These are phyloP conservation scores for Zosterops lateralis DNA, from an alignment of 2,113 vertebrate species.

Conservation along the genomic window DNA sequence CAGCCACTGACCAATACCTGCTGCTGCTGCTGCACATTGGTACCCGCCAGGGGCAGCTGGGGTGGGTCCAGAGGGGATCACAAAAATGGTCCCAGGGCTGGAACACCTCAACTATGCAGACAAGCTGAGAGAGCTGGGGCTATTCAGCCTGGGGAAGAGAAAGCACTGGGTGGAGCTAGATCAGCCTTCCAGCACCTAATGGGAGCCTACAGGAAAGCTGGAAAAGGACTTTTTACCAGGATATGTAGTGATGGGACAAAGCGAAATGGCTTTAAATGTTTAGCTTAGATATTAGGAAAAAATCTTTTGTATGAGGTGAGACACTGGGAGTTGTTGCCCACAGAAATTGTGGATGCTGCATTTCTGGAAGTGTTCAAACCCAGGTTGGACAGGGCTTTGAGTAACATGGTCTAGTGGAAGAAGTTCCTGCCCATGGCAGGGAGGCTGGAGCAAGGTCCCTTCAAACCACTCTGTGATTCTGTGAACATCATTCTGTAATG, in stretches of 20 bases:
- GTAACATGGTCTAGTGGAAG: background rate
- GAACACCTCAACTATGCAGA: background rate
- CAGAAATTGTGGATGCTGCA: background rate
- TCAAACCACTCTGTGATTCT: background rate
- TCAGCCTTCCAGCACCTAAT: background rate
- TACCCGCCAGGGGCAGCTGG: background rate
- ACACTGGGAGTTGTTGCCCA: background rate
- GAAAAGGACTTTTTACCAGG: background rate
- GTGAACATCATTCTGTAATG: background rate
- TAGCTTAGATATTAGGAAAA: background rate
- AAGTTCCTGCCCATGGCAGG: accelerated
- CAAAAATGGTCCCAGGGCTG: background rate
- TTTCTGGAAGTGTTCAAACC: background rate
- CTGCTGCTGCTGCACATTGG: background rate
- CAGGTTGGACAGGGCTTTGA: background rate
- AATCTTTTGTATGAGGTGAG: background rate
- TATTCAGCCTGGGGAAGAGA: background rate
- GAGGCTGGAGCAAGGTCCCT: background rate
- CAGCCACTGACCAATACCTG: background rate
- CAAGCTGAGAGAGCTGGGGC: background rate
- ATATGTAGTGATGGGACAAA: background rate
- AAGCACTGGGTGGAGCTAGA: background rate
- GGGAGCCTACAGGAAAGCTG: background rate
- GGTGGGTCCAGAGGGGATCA: background rate
- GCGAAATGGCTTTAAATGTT: background rate